Conservation (phyloP, 1,140 invertebrate genomes). For the Brachionus manjavacas region DNA sequence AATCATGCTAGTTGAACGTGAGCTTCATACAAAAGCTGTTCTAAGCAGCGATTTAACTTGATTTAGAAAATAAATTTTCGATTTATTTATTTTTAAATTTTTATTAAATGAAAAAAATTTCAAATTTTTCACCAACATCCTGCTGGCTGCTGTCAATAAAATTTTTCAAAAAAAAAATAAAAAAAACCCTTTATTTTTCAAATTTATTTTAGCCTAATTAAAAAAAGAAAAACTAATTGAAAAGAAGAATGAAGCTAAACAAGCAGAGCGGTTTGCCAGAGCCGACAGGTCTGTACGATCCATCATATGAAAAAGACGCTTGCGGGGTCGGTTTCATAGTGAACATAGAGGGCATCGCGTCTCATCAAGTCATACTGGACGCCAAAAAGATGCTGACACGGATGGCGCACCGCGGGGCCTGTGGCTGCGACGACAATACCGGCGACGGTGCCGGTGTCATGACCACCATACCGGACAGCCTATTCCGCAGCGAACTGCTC, state of each 20-base stretch:
- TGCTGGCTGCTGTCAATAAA: neutral
- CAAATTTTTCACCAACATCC: too few relatives aligned
- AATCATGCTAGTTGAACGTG: neutral
- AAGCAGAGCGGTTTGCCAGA: conserved; percentile 53
- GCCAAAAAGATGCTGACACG: conserved; percentile 83
- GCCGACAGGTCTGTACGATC: conserved; percentile 84
- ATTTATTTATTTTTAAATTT: too few relatives aligned
- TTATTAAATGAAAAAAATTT: too few relatives aligned
- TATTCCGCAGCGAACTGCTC: conserved; percentile 74
- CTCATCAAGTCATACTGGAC: conserved; percentile 90
- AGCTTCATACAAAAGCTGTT: conserved; percentile 48
- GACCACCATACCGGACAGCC: conserved; percentile 87
- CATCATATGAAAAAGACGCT: conserved; percentile 83
- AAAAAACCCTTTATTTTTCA: neutral
- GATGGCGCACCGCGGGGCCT: conserved; percentile 97
- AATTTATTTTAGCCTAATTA: neutral
- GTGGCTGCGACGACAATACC: conserved; percentile 95
- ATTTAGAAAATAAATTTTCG: neutral
- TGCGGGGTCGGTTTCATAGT: conserved; percentile 98
- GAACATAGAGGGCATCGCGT: conserved; percentile 84
- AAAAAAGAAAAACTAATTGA: neutral
- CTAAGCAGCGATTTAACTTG: neutral
- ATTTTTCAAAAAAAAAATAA: neutral
- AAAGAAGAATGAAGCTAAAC: conserved; percentile 43
- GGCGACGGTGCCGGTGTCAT: conserved; percentile 95